phyloP scores from a whole-genome alignment of 2,113 vertebrate genomes.

The Motacilla alba region DNA sequence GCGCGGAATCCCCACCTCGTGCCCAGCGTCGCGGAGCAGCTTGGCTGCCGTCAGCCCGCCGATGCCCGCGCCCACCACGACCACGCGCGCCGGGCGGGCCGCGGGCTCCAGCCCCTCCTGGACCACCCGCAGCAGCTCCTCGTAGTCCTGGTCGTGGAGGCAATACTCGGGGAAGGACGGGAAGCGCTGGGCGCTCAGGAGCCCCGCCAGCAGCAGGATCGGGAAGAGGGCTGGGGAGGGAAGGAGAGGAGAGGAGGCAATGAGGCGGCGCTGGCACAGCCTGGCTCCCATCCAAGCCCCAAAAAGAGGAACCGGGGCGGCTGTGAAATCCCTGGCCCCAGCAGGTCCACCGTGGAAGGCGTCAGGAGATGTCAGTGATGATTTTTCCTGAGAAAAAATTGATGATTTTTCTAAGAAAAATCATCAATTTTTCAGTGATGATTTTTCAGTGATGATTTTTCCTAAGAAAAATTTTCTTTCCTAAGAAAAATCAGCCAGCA shows the following conservation, averaged over 20 bases:
- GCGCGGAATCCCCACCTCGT: fast-evolving
- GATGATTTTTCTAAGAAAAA: too few species aligned
- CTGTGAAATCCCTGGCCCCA: background rate
- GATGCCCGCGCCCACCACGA: background rate
- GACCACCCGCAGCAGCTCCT: background rate
- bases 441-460: too few species aligned
- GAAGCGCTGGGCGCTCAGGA: background rate
- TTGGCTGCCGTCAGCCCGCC: background rate
- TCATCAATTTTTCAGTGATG: too few species aligned
- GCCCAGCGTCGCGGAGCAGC: background rate
- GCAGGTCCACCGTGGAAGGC: fast-evolving
- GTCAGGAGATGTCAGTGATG: background rate
- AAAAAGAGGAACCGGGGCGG: fast-evolving
- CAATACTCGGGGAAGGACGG: background rate
- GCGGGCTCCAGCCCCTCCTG: fast-evolving
- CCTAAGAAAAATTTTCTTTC: too few species aligned
- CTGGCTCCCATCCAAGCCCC: background rate
- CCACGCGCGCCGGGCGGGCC: fast-evolving
- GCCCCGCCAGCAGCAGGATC: background rate
- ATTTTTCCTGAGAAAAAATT: too few species aligned
- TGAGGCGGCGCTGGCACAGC: fast-evolving
- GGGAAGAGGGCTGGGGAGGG: background rate
- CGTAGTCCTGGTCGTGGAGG: background rate
- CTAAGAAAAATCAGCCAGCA: background rate
- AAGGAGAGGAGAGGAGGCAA: background rate